Evolutionary conservation across 2,888 invertebrate genomes (phyloP), one percentile per base, ranked within the genome.

Genomic region (Mythimna pallens): DNA sequence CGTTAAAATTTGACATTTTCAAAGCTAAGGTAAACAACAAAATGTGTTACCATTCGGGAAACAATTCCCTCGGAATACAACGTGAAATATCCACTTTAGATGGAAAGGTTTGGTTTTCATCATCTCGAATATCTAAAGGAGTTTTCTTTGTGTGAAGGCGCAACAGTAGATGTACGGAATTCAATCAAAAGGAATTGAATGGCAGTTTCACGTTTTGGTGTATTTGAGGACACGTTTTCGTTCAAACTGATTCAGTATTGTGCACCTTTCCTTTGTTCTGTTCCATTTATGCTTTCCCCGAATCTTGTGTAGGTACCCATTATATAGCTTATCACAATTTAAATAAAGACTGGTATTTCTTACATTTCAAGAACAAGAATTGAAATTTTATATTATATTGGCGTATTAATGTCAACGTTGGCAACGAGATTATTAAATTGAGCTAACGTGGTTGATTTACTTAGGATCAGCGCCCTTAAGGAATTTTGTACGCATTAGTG

Each of bases 181-280:
- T 84, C 76, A 82, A 84, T 84, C 76, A 82, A 82, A 77, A 57
- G 67, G 68, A 76, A 82, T 80, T 75, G 73, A 78, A 80, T 76
- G 63, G 65, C 65, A 75, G 74, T 64, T 69, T 66, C 75, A 72
- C 71, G 73, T 74, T 73, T 76, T 50, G 34, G 57, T 68, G 67
- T 83, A 54, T 77, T 83, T 57, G 36, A 25, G 25, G 50, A 79
- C 77, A 82, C 59, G 70, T 78, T 78, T 74, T 65, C 65, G 43
- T 81, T 77, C 64, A 62, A 73, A 55, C 22, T 81, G 61, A 70
- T 70, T 67, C 55, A 63, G 81, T 47, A 68, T 81, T 70, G 59
- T 63, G 59, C 52, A 58, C 66, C 43, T 73, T 12, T 55, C 59
- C 22, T 59, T 75, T 64, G 69, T 74, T 47, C 43, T 25, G 4